phyloP scores from a whole-genome alignment of 2,113 vertebrate genomes.

The Calonectris borealis region DNA sequence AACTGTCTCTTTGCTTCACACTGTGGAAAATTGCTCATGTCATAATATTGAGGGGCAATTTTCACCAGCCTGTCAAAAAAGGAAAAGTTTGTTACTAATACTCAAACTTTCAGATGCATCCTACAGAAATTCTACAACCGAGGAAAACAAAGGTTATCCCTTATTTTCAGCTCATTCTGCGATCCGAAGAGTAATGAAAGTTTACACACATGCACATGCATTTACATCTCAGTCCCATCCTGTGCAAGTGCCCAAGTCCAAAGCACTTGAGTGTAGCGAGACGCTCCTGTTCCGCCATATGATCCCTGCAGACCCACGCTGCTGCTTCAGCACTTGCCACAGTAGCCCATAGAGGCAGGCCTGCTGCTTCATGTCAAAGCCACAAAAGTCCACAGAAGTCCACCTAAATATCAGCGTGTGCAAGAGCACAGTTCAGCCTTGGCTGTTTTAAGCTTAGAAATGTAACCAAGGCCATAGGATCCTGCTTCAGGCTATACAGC shows the following conservation, averaged over 20 bases:
- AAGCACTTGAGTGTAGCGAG: accelerated
- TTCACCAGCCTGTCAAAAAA: constrained; percentile 90
- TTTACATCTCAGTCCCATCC: neutral
- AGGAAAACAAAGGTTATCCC: neutral
- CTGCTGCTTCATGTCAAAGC: neutral
- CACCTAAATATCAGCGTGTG: accelerated
- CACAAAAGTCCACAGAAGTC: too few species aligned
- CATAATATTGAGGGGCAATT: constrained; percentile 96
- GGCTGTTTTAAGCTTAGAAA: neutral
- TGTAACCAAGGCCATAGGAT: neutral
- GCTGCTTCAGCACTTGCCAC: neutral
- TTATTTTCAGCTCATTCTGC: neutral
- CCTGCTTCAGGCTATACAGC: neutral
- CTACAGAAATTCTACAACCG: neutral
- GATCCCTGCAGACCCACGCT: neutral
- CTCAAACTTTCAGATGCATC: neutral
- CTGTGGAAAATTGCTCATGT: constrained; percentile 98
- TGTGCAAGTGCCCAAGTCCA: neutral
- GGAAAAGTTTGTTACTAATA: constrained; percentile 55
- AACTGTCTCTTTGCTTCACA: constrained; percentile 97
- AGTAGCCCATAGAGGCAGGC: neutral
- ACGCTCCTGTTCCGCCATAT: accelerated
- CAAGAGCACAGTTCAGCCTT: neutral
- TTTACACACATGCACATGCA: neutral
- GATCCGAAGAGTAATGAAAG: neutral